Percentiles rank a stretch among this genome's conserved stretches.
Conservation (phyloP, 1,140 invertebrate species). For the Asbolus verrucosus region DNA sequence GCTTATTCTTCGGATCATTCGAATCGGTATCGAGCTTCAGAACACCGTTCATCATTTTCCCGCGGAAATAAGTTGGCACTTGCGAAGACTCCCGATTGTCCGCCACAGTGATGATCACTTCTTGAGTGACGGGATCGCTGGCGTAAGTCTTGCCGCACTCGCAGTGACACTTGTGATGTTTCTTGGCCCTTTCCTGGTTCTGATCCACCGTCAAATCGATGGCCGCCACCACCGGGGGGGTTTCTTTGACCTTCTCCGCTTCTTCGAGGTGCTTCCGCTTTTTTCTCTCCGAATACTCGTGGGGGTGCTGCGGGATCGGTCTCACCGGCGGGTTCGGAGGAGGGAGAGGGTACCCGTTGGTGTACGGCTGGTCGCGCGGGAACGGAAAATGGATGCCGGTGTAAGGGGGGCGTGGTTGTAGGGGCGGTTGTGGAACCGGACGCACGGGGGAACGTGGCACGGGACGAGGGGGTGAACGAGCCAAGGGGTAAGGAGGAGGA, state of each 20-base stretch:
- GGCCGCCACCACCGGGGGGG: conserved; percentile 17
- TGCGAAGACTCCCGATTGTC: conserved; percentile 10
- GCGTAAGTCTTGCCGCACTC: neutral
- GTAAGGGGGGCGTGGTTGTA: neutral
- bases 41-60: conserved; percentile 11
- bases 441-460: neutral
- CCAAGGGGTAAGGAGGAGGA: neutral
- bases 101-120: neutral
- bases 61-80: conserved; percentile 43
- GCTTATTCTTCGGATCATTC: no score
- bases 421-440: neutral
- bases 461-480: neutral
- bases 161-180: neutral
- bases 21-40: neutral
- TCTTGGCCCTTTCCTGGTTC: neutral
- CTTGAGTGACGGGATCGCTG: neutral
- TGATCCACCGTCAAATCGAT: conserved; percentile 13
- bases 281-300: no score
- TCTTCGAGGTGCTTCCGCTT: neutral
- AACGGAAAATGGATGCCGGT: neutral
- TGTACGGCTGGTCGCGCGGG: no score
- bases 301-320: no score
- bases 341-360: no score
- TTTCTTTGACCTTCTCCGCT: neutral
- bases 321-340: no score